Percentiles rank a stretch among this genome's conserved stretches.
Conservation (phyloP, 2,113 vertebrate genomes). For the Oxyruncus cristatus region DNA sequence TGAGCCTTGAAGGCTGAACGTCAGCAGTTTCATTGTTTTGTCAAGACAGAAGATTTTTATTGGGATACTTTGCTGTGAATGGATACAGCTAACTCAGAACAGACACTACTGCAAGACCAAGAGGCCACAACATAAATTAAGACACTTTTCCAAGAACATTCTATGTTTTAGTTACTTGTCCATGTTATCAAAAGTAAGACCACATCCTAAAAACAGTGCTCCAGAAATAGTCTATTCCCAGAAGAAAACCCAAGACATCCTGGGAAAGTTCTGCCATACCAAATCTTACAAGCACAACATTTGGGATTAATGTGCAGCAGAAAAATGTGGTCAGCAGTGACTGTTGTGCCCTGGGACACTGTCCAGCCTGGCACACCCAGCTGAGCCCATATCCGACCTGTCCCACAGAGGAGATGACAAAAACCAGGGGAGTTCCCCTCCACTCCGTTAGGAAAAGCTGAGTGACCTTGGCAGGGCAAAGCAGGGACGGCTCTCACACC, state of each 20-base stretch:
- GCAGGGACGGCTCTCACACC: background rate
- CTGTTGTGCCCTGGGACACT: background rate
- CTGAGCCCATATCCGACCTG: background rate
- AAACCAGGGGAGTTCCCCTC: fast-evolving
- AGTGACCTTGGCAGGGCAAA: background rate
- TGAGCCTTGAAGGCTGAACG: background rate
- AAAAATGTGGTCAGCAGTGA: background rate
- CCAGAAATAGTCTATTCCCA: background rate
- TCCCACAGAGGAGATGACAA: background rate
- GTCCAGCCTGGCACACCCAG: background rate
- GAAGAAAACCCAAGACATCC: background rate
- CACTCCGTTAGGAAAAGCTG: background rate
- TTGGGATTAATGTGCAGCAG: background rate
- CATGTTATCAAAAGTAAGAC: background rate
- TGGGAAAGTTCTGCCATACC: background rate
- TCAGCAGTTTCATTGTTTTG: background rate
- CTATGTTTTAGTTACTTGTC: background rate
- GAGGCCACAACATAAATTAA: background rate
- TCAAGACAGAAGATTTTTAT: background rate
- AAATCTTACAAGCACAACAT: background rate
- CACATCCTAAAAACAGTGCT: background rate
- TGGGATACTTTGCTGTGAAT: background rate
- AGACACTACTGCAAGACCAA: background rate
- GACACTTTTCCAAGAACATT: background rate
- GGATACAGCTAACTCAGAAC: background rate